Percentiles rank a stretch among this genome's conserved stretches.
Conservation (phyloP, 2,888 invertebrate species). For the Drosophila percnosoma region DNA sequence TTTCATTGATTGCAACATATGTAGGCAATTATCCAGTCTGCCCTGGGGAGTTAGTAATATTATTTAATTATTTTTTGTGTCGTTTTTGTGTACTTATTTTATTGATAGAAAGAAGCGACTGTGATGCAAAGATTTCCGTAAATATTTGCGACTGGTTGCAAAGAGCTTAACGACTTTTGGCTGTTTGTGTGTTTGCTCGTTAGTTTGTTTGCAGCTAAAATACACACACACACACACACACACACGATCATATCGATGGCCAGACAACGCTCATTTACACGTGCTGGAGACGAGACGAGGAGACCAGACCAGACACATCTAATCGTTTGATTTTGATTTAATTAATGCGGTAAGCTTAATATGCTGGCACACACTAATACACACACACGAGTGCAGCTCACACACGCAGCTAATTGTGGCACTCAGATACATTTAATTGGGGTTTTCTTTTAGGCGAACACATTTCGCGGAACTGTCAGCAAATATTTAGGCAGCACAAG, state of each 20-base stretch:
- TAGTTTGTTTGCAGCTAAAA: slow-evolving; percentile 39
- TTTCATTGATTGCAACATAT: slow-evolving; percentile 29
- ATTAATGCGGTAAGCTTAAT: slow-evolving; percentile 63
- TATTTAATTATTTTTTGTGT: slow-evolving; percentile 22
- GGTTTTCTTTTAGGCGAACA: slow-evolving; percentile 19
- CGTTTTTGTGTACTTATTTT: slow-evolving; percentile 32
- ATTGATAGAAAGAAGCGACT: slow-evolving; percentile 38
- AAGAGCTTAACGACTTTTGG: slow-evolving; percentile 62
- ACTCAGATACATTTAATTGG: slow-evolving; percentile 58
- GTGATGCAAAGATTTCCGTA: slow-evolving; percentile 53
- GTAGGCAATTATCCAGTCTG: slow-evolving; percentile 35
- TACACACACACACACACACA: slow-evolving; percentile 17
- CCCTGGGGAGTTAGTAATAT: slow-evolving; percentile 35
- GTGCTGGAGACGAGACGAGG: neutral
- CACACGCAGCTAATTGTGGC: neutral
- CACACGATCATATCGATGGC: slow-evolving; percentile 26
- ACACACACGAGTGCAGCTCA: neutral
- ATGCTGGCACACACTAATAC: neutral
- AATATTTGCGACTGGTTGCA: slow-evolving; percentile 61
- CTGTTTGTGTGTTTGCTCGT: slow-evolving; percentile 47
- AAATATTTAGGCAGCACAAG: slow-evolving; percentile 57
- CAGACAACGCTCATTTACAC: slow-evolving; percentile 47
- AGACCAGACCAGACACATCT: slow-evolving; percentile 25
- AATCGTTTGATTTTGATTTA: slow-evolving; percentile 72
- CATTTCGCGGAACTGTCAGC: slow-evolving; percentile 48